These are phyloP conservation scores for Phaedon cochleariae DNA, from an alignment of 2,888 invertebrate genomes.

Conservation along the genomic window DNA sequence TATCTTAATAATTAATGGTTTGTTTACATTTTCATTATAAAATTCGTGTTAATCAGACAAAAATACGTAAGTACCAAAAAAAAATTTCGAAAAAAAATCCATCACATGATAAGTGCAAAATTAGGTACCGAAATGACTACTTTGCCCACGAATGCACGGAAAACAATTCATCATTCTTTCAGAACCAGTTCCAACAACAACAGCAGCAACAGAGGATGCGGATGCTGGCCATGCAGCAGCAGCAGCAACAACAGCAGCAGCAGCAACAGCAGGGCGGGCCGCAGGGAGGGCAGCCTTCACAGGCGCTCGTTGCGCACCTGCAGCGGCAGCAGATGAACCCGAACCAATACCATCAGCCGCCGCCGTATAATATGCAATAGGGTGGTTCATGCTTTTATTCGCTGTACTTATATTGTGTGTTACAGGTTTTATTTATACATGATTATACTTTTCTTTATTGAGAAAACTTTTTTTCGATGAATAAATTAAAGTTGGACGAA, in stretches of 20 bases:
- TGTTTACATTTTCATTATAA: no score
- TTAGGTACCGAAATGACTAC: no score
- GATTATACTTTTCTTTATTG: no score
- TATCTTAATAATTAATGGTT: no score
- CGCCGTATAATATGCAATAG: slow-evolving; percentile 63
- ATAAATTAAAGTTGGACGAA: no score
- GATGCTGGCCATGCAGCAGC: slow-evolving; percentile 75
- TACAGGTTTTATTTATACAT: neutral
- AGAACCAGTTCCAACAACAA: slow-evolving; percentile 69
- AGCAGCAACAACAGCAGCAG: slow-evolving; percentile 64
- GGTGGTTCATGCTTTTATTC: neutral
- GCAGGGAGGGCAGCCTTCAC: slow-evolving; percentile 66
- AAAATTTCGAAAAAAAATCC: no score
- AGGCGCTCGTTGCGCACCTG: slow-evolving; percentile 72
- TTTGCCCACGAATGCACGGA: no score
- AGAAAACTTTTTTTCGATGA: no score
- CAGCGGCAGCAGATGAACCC: slow-evolving; percentile 70
- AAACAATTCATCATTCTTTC: slow-evolving; percentile 32
- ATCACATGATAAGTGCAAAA: no score
- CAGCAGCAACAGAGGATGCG: slow-evolving; percentile 70
- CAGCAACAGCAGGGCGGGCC: slow-evolving; percentile 58
- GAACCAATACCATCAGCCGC: slow-evolving; percentile 68
- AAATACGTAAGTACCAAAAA: no score
- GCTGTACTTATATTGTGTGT: neutral
- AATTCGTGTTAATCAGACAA: no score